phyloP scores from a whole-genome alignment of 2,888 invertebrate species.

The Drosophila recens region DNA sequence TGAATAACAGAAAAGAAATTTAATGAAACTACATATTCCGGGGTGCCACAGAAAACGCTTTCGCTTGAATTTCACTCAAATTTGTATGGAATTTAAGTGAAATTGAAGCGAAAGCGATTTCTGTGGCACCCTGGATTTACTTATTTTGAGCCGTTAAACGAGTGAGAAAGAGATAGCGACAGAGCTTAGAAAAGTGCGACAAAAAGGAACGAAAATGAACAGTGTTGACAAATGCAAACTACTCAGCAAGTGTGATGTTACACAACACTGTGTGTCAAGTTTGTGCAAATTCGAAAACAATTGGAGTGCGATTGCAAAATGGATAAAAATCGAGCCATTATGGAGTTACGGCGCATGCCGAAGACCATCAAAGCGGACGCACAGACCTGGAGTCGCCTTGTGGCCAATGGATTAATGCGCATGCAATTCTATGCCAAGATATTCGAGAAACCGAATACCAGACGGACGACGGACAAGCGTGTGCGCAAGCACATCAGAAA shows the following conservation, averaged over 20 bases:
- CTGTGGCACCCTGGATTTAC: too few relatives aligned
- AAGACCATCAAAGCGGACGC: slow-evolving; percentile 21
- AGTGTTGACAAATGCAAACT: slow-evolving; percentile 6
- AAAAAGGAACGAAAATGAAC: neutral
- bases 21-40: too few relatives aligned
- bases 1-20: too few relatives aligned
- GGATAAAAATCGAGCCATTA: neutral
- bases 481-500: neutral
- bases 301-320: slow-evolving; percentile 7
- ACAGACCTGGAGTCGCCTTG: slow-evolving; percentile 31
- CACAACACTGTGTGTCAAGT: slow-evolving; percentile 1
- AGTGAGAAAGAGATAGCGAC: too few relatives aligned
- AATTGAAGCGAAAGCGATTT: too few relatives aligned
- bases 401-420: slow-evolving; percentile 25
- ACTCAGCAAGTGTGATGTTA: neutral
- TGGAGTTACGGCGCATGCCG: slow-evolving; percentile 22
- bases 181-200: neutral
- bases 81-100: too few relatives aligned
- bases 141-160: too few relatives aligned
- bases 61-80: too few relatives aligned
- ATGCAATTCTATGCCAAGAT: slow-evolving; percentile 28
- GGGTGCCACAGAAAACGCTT: too few relatives aligned
- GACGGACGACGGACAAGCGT: neutral
- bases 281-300: neutral
- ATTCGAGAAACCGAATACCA: neutral